These are phyloP conservation scores for Tragelaphus oryx DNA, from an alignment of 2,797 vertebrate genomes.

Conservation along the genomic window DNA sequence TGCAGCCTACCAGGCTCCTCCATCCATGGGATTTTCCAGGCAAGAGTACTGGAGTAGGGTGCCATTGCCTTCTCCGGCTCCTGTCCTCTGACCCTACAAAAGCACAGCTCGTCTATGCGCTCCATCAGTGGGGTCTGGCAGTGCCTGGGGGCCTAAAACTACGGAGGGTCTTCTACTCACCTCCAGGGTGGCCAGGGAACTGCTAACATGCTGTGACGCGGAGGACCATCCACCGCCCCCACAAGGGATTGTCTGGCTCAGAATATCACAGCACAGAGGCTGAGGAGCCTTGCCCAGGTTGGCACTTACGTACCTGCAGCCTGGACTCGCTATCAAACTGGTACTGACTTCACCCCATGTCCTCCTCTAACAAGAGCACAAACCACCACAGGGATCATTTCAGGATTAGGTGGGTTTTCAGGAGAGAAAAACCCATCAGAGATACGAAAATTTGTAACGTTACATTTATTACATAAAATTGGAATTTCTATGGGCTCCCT, in stretches of 20 bases:
- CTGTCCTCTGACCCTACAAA: background rate
- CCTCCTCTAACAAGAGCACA: background rate
- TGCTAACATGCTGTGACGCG: accelerated
- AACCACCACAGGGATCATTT: background rate
- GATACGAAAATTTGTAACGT: background rate
- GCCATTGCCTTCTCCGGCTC: too few relatives aligned
- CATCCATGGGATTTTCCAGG: too few relatives aligned
- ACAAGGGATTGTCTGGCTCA: background rate
- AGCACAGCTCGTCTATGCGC: accelerated
- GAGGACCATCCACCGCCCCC: background rate
- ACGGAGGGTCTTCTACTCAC: background rate
- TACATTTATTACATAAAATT: background rate
- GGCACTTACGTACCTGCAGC: too few relatives aligned
- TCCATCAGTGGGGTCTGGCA: accelerated
- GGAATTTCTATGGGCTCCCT: background rate
- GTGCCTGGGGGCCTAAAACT: accelerated
- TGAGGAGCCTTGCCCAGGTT: background rate
- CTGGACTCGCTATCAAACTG: background rate
- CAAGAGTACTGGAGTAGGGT: too few relatives aligned
- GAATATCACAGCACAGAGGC: accelerated
- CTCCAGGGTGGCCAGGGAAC: background rate
- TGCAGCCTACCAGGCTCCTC: too few relatives aligned
- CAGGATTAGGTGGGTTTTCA: background rate
- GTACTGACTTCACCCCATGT: background rate
- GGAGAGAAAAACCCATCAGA: background rate